These are phyloP conservation scores for Escarpia spicata DNA, from an alignment of 2,888 invertebrate species.

Conservation along the genomic window DNA sequence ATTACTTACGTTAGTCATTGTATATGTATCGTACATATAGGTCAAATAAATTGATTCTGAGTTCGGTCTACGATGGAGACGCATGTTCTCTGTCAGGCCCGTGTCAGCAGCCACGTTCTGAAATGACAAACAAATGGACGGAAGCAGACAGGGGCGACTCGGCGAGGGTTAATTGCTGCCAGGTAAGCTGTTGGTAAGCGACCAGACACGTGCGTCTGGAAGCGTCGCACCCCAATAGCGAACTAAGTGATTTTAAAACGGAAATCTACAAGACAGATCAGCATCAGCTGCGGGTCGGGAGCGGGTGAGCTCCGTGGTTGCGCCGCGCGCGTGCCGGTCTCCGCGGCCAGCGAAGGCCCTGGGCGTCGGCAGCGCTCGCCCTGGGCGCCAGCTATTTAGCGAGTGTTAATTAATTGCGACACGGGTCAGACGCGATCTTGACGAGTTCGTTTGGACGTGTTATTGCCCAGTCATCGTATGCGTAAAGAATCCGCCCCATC, in stretches of 20 bases:
- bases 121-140: no score
- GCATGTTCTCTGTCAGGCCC: no score
- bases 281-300: neutral
- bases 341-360: neutral
- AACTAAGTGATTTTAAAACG: constrained; percentile 16
- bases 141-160: no score
- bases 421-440: neutral
- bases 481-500: neutral
- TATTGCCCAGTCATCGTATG: neutral
- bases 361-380: neutral
- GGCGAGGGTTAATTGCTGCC: no score
- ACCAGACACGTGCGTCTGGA: neutral
- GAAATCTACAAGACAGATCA: neutral
- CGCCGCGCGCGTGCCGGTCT: neutral
- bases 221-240: neutral
- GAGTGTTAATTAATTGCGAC: constrained; percentile 9
- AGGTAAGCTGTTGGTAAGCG: no score
- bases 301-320: neutral
- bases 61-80: no score
- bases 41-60: no score
- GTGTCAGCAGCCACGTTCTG: no score
- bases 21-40: no score
- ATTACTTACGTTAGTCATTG: no score
- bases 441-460: neutral
- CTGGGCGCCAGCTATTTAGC: neutral